Evolutionary conservation across 2,888 invertebrate genomes (phyloP), one percentile per base, ranked within the genome.

Genomic region (Hartigia nigra): DNA sequence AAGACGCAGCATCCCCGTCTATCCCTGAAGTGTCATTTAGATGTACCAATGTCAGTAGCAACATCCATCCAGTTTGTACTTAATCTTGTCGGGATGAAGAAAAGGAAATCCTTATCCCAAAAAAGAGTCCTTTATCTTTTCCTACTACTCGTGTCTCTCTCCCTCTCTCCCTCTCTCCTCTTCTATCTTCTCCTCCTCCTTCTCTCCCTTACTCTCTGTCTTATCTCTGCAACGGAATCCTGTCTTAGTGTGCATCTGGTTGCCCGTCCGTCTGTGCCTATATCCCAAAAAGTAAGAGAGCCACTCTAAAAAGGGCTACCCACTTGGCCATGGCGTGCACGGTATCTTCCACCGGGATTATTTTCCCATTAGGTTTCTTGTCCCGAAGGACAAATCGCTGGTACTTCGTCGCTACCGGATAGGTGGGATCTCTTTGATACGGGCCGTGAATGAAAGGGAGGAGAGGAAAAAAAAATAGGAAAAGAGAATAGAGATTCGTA

Each of bases 341-440:
- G 31, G 31, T 32, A 72, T 72, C 72, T 72, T 31, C 32, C 31
- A 31, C 55, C 55, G 86, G 90, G 89, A 90, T 90, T 90, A 90
- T 86, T 89, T 89, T 85, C 86, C 88, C 89, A 90, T 90, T 90
- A 90, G 87, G 88, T 86, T 87, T 84, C 81, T 82, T 83, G 81
- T 86, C 85, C 86, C 81, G 78, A 80, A 77, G 84, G 85, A 89
- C 87, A 88, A 89, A 90, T 89, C 87, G 88, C 82, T 80, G 81
- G 78, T 75, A 69, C 31, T 72, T 72, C 31, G 72, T 72, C 31
- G 72, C 55, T 55, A 23, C 39, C 39, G 39, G 14, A 39, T 39
- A 39, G 39, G 39, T 39, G 39, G 39, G 39, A 39, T 39, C 39
- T 5, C 39, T 39, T 39, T 39, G 39, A 39, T 55, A 55, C 55